phyloP scores from a whole-genome alignment of 37 sponge, comb jelly and placozoan species.

The Agelas oroides region DNA sequence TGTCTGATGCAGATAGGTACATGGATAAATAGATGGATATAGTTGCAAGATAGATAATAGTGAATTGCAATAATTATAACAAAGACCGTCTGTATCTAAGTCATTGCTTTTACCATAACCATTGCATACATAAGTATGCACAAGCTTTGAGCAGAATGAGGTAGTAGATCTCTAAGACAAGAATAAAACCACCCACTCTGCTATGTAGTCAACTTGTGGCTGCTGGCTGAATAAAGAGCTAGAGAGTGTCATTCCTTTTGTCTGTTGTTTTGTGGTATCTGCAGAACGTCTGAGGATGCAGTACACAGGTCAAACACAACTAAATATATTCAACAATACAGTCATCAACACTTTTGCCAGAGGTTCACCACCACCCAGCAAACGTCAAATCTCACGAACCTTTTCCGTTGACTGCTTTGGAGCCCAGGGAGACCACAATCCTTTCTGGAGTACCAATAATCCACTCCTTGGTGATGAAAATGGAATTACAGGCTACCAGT shows the following conservation, averaged over 20 bases:
- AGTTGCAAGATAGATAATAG: too few relatives aligned
- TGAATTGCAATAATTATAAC: too few relatives aligned
- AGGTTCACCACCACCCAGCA: background rate
- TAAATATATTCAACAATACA: slow-evolving; percentile 17
- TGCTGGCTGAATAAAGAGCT: too few relatives aligned
- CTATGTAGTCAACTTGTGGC: too few relatives aligned
- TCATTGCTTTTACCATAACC: too few relatives aligned
- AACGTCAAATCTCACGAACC: background rate
- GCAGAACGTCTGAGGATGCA: background rate
- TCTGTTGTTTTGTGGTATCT: background rate
- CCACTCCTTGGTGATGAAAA: background rate
- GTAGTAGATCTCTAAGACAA: too few relatives aligned
- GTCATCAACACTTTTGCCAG: slow-evolving; percentile 6
- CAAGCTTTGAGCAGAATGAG: too few relatives aligned
- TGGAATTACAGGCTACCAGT: background rate
- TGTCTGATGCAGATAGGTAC: too few relatives aligned
- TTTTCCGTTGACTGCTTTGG: background rate
- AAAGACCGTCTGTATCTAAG: too few relatives aligned
- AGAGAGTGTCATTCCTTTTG: background rate
- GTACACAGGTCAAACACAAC: background rate
- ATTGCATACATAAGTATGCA: too few relatives aligned
- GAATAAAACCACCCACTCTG: too few relatives aligned
- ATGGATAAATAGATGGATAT: too few relatives aligned
- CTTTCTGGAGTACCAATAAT: background rate
- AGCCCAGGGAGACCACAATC: slow-evolving; percentile 18